These are phyloP conservation scores for Protosalanx chinensis DNA, from an alignment of 2,797 vertebrate species.

Conservation along the genomic window DNA sequence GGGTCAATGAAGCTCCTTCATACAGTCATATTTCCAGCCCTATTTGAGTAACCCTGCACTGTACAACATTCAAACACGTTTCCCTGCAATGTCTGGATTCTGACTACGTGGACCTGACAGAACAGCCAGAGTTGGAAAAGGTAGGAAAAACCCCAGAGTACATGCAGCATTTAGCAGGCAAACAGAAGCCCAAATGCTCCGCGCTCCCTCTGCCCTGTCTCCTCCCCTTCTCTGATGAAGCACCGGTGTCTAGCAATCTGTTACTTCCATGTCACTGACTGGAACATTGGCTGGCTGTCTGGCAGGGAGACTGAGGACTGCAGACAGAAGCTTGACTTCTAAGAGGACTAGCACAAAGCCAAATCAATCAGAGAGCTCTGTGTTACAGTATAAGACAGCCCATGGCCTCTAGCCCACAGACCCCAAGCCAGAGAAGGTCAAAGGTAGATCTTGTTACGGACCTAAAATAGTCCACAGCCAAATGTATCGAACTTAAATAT, in stretches of 20 bases:
- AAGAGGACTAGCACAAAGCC: conserved; percentile 29
- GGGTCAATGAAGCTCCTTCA: not conserved
- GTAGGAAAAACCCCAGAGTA: not conserved
- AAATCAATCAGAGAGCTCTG: conserved; percentile 49
- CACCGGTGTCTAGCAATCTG: not conserved
- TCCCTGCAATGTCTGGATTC: not conserved
- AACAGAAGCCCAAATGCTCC: not conserved
- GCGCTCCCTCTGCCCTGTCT: not conserved
- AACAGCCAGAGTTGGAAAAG: not conserved
- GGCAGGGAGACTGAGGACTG: conserved; percentile 15
- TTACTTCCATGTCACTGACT: conserved; percentile 35
- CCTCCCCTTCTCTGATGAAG: conserved; percentile 5
- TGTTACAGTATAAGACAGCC: conserved; percentile 38
- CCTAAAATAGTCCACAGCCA: too few relatives aligned
- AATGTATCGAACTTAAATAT: too few relatives aligned
- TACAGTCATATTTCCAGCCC: not conserved
- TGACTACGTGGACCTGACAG: not conserved
- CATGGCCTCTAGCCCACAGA: conserved; percentile 5
- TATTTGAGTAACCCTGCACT: conserved; percentile 4
- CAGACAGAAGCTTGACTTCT: conserved; percentile 34
- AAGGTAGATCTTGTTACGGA: too few relatives aligned
- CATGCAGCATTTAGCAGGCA: too few relatives aligned
- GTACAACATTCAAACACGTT: not conserved
- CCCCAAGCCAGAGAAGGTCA: too few relatives aligned
- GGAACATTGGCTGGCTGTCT: conserved; percentile 29